phyloP scores from a whole-genome alignment of 2,888 invertebrate genomes.

The Seira sanloemensis region DNA sequence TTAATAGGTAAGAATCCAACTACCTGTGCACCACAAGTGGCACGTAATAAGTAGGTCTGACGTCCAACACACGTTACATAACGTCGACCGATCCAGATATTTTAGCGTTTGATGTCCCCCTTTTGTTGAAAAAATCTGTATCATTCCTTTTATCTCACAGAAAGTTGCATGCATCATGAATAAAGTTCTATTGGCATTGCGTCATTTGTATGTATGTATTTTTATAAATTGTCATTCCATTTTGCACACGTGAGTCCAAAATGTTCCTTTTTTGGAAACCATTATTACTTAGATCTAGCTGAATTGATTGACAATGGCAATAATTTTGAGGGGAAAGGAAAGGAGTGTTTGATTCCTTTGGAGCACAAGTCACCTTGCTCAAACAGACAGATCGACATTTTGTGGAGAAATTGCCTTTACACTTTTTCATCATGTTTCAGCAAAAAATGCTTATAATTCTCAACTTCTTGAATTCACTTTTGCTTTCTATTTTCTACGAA shows the following conservation, averaged over 20 bases:
- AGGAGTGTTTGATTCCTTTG: neutral
- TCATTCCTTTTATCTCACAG: neutral
- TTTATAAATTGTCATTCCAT: neutral
- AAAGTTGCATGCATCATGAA: neutral
- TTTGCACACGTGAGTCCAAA: constrained; percentile 22
- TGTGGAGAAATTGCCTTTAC: too few relatives aligned
- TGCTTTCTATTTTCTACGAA: constrained; percentile 44
- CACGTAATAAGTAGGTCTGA: too few relatives aligned
- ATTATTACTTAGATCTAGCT: neutral
- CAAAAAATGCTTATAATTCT: too few relatives aligned
- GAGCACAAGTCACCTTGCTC: too few relatives aligned
- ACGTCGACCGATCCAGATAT: neutral
- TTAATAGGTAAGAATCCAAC: neutral
- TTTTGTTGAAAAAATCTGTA: neutral
- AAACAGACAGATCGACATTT: too few relatives aligned
- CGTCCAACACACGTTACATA: neutral
- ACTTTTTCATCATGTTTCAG: too few relatives aligned
- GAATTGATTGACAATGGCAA: neutral
- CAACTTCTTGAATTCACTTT: constrained; percentile 45
- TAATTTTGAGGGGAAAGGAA: neutral
- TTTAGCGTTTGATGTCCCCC: neutral
- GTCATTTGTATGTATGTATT: neutral
- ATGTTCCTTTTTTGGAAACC: too few relatives aligned
- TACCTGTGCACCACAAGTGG: neutral
- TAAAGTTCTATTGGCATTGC: neutral